These are phyloP conservation scores for Nemoura dubitans DNA, from an alignment of 2,888 invertebrate species.

Conservation along the genomic window DNA sequence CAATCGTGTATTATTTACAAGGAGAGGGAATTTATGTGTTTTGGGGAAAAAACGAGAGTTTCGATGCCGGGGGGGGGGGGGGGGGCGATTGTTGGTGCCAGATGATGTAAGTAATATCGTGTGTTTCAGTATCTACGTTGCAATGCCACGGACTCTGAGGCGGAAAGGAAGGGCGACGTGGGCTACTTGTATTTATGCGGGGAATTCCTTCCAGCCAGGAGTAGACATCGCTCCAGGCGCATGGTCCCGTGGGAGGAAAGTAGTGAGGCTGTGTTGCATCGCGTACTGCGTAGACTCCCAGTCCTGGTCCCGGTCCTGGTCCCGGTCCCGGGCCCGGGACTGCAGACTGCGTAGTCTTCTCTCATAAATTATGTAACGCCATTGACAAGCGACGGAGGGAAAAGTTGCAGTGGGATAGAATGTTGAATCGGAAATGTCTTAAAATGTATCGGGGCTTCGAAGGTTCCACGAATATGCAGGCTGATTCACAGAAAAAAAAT, in stretches of 20 bases:
- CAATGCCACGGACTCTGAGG: too few relatives aligned
- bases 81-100: constrained; percentile 10
- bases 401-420: constrained; percentile 22
- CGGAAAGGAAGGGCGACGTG: background rate
- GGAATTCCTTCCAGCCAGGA: background rate
- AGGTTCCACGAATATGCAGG: background rate
- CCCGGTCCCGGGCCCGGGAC: too few relatives aligned
- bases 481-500: background rate
- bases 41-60: background rate
- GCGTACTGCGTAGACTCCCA: background rate
- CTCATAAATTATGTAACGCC: constrained; percentile 39
- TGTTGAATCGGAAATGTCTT: constrained; percentile 26
- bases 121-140: background rate
- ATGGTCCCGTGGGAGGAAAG: background rate
- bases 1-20: constrained; percentile 37
- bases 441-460: constrained; percentile 17
- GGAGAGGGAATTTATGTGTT: constrained; percentile 37
- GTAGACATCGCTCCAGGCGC: background rate
- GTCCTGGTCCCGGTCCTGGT: background rate
- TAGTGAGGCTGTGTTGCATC: background rate
- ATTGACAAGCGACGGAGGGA: constrained; percentile 21
- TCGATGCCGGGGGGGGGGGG: background rate
- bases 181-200: background rate
- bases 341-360: constrained; percentile 5
- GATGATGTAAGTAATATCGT: background rate